Conservation (phyloP, 2,113 vertebrate genomes). For the Prunella fulvescens region DNA sequence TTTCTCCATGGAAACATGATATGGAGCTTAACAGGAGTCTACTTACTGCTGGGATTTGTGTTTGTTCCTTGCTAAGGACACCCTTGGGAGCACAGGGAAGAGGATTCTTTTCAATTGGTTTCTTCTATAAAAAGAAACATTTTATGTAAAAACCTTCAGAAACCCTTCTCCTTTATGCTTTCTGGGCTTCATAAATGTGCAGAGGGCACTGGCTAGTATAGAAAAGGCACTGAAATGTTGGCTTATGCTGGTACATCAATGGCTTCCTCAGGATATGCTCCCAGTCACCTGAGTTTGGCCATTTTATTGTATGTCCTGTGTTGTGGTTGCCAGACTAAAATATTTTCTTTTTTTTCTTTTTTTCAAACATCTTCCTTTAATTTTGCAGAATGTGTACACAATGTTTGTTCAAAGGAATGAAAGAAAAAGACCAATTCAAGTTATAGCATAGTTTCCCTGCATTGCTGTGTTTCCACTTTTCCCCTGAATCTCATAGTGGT, state of each 20-base stretch:
- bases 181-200: not conserved
- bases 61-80: constrained; percentile 3
- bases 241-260: not conserved
- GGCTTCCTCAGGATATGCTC: not conserved
- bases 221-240: not conserved
- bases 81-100: not conserved
- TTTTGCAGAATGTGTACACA: not conserved
- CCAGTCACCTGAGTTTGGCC: not conserved
- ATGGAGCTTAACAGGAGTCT: constrained; percentile 6
- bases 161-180: not conserved
- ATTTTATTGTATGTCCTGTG: not conserved
- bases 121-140: not conserved
- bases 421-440: not conserved
- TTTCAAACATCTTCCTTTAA: not conserved
- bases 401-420: not conserved
- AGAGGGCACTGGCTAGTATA: not conserved
- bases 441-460: not conserved
- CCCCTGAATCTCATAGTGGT: not conserved
- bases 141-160: not conserved
- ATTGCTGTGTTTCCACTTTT: not conserved
- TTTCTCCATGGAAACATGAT: constrained; percentile 39
- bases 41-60: constrained; percentile 3
- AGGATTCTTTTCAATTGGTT: not conserved
- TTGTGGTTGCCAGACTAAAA: not conserved
- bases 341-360: not conserved